These are phyloP conservation scores for Diadegma fenestrale DNA, from an alignment of 2,888 invertebrate species.

Conservation along the genomic window DNA sequence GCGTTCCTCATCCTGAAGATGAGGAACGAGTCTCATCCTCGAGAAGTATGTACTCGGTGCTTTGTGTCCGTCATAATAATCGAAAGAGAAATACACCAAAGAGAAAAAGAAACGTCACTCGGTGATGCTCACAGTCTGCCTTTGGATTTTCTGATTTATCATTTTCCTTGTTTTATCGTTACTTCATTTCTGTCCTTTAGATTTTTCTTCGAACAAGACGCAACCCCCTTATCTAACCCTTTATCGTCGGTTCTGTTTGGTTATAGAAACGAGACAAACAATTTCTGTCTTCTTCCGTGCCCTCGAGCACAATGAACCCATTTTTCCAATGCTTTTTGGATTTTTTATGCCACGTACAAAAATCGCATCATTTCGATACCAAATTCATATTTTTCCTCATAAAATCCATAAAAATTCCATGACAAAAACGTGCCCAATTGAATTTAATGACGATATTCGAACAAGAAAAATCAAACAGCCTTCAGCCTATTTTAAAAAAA, in stretches of 20 bases:
- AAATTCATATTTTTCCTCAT: background rate
- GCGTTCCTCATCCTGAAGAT: slow-evolving; percentile 42
- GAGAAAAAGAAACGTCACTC: slow-evolving; percentile 49
- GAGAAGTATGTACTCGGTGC: slow-evolving; percentile 61
- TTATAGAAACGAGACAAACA: slow-evolving; percentile 7
- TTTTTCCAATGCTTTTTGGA: background rate
- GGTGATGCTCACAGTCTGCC: slow-evolving; percentile 64
- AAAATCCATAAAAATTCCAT: no score
- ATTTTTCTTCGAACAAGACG: slow-evolving; percentile 65
- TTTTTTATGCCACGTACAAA: background rate
- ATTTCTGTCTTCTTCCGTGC: background rate
- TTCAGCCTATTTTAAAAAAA: no score
- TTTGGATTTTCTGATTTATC: slow-evolving; percentile 69
- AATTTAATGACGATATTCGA: no score
- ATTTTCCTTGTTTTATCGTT: slow-evolving; percentile 66
- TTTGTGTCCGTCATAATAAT: slow-evolving; percentile 78
- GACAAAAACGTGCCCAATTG: no score
- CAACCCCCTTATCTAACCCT: slow-evolving; percentile 62
- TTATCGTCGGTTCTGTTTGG: slow-evolving; percentile 31
- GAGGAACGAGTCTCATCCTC: slow-evolving; percentile 42
- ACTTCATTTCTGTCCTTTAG: background rate
- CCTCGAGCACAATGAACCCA: slow-evolving; percentile 3
- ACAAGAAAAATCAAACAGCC: no score
- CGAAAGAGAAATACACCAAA: slow-evolving; percentile 69
- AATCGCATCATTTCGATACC: background rate